phyloP scores from a whole-genome alignment of 2,113 vertebrate species.

The Excalfactoria chinensis region DNA sequence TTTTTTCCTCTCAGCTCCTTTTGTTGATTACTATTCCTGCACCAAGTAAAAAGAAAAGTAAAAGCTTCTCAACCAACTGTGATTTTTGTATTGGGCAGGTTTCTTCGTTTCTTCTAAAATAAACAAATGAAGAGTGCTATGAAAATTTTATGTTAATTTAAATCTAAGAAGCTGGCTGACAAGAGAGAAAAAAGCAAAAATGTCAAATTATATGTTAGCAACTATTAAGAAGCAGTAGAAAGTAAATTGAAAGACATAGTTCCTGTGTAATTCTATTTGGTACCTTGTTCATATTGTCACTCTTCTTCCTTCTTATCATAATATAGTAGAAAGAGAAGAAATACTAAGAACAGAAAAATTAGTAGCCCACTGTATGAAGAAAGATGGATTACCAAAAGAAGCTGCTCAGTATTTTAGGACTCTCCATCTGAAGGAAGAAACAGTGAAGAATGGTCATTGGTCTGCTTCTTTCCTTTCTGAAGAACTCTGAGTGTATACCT shows the following conservation, averaged over 20 bases:
- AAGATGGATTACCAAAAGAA: not conserved
- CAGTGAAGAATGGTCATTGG: not conserved
- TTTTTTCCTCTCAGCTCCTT: not conserved
- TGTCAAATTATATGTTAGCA: not conserved
- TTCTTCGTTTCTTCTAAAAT: not conserved
- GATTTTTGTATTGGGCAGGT: not conserved
- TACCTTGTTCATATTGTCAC: not conserved
- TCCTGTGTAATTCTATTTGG: not conserved
- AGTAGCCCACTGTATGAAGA: not conserved
- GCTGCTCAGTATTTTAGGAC: not conserved
- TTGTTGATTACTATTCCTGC: not conserved
- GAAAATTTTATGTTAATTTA: not conserved
- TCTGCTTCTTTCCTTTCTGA: not conserved
- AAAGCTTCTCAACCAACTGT: not conserved
- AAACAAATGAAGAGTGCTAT: not conserved
- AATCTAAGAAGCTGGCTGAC: not conserved
- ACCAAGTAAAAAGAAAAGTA: not conserved
- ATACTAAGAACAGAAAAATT: not conserved
- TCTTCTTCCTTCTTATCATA: not conserved
- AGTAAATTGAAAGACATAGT: not conserved
- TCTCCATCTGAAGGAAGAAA: not conserved
- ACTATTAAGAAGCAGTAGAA: not conserved
- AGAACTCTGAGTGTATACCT: not conserved
- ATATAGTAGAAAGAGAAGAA: not conserved
- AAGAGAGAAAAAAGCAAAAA: not conserved